phyloP scores from a whole-genome alignment of 92 coral and sea anemone genomes.

The Heteractis magnifica region DNA sequence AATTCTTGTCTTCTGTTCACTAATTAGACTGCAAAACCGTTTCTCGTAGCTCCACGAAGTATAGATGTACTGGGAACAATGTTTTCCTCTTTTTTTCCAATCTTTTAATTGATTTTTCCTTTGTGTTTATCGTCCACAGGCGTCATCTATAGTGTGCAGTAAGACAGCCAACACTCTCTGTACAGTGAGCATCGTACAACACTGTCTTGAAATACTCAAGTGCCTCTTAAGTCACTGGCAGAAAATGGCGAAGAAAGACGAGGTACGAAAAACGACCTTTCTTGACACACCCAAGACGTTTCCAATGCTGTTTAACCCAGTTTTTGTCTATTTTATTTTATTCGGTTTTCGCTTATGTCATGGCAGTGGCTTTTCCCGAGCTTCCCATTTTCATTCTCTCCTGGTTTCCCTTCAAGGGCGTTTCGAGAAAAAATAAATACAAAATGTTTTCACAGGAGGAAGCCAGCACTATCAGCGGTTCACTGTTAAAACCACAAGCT shows the following conservation, averaged over 20 bases:
- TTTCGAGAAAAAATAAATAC: not conserved
- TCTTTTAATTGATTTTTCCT: not conserved
- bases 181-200: slow-evolving; percentile 71
- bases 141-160: slow-evolving; percentile 69
- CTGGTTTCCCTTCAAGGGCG: no score
- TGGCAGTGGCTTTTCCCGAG: no score
- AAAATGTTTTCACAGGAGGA: slow-evolving; percentile 56
- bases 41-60: no score
- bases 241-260: slow-evolving; percentile 75
- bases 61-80: no score
- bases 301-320: not conserved
- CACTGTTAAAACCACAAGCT: slow-evolving; percentile 84
- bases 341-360: no score
- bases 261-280: slow-evolving; percentile 37
- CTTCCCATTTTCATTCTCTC: no score
- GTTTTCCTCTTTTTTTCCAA: no score
- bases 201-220: slow-evolving; percentile 80
- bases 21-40: no score
- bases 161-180: slow-evolving; percentile 79
- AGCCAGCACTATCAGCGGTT: slow-evolving; percentile 61
- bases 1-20: no score
- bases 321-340: not conserved
- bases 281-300: no score
- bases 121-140: slow-evolving; percentile 27
- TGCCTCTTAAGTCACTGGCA: slow-evolving; percentile 89